Evolutionary conservation across 2,797 vertebrate species (phyloP), one percentile per base, ranked within the genome.

Genomic region (Numenius phaeopus): DNA sequence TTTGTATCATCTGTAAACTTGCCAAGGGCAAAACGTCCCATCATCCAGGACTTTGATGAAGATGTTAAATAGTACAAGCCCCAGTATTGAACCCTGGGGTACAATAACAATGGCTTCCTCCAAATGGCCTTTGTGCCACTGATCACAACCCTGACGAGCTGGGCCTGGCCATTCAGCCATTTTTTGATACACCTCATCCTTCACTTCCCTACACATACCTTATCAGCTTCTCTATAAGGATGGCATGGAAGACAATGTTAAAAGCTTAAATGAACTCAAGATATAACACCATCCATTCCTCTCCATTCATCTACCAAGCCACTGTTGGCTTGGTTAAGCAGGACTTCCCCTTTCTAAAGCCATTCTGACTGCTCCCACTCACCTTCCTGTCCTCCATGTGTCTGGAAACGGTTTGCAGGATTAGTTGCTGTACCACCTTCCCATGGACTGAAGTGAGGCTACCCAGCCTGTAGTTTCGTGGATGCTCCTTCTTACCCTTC

Each of bases 111-210:
- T 1, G 2, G 24, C 22, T 77, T 69, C 37, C 39, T 83, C 26
- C 7, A 5, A 80, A 90, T 3, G 4, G 27, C 21, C 67, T 69
- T 40, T n/a, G 24, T 32, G 44, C 11, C 37, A 50, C 37, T 44
- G 30, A 57, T 2, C 16, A 16, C 40, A 61, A 12, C 5, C 8
- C 37, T 52, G 16, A 26, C 0, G 0, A 30, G 24, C 14, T 42
- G 11, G 29, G 47, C 57, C 42, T 83, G 22, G 54, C 15, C 19
- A 57, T 18, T 76, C 46, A 49, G 5, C 2, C 4, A 8, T 12
- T 2, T 87, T 57, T 49, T 67, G 27, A 67, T 19, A 79, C 1
- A 11, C 4, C 6, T 29, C 16, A 81, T 5, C 12, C 37, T 19
- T 37, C 54, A 26, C 37, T 69, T 67, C 62, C 54, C 27, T 24